Evolutionary conservation across 2,888 invertebrate species (phyloP).

Genomic region (Andrena praecox): DNA sequence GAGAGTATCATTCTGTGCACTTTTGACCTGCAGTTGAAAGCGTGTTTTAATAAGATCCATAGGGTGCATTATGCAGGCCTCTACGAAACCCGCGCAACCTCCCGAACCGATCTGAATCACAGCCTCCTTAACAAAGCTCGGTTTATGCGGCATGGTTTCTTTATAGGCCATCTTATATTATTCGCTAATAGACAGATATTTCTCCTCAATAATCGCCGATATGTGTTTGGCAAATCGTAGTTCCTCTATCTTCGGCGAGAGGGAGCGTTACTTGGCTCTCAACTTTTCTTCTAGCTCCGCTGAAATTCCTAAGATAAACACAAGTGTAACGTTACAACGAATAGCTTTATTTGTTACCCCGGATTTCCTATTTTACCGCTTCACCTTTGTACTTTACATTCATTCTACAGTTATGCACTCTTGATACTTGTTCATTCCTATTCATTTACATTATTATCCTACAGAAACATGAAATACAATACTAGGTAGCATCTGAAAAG

Average conservation of each 20-base stretch:
- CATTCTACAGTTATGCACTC: neutral
- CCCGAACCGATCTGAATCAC: slow-evolving; percentile 94
- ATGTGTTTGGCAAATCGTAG: neutral
- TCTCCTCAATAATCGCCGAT: neutral
- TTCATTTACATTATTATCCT: neutral
- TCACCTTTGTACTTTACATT: neutral
- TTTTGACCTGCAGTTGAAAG: slow-evolving; percentile 90
- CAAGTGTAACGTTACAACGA: slow-evolving; percentile 1
- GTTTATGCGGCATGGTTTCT: slow-evolving; percentile 31
- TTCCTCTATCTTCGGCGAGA: neutral
- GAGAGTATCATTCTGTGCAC: slow-evolving; percentile 76
- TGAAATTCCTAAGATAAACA: slow-evolving; percentile 26
- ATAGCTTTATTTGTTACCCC: neutral
- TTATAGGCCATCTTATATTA: slow-evolving; percentile 47
- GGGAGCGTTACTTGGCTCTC: neutral
- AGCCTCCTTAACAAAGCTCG: slow-evolving; percentile 88
- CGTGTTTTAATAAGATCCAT: slow-evolving; percentile 97
- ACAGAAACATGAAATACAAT: no score
- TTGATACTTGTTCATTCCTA: neutral
- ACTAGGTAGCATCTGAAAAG: no score
- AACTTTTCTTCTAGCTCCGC: slow-evolving; percentile 9
- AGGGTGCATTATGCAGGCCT: slow-evolving; percentile 98
- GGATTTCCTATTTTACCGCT: neutral
- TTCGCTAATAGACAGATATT: neutral
- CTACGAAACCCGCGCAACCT: slow-evolving; percentile 96